A percentile compares a stretch with the other conserved stretches of the same genome.
These are phyloP conservation scores for Pachymerium ferrugineum DNA, from an alignment of 2,888 invertebrate species.

Conservation along the genomic window DNA sequence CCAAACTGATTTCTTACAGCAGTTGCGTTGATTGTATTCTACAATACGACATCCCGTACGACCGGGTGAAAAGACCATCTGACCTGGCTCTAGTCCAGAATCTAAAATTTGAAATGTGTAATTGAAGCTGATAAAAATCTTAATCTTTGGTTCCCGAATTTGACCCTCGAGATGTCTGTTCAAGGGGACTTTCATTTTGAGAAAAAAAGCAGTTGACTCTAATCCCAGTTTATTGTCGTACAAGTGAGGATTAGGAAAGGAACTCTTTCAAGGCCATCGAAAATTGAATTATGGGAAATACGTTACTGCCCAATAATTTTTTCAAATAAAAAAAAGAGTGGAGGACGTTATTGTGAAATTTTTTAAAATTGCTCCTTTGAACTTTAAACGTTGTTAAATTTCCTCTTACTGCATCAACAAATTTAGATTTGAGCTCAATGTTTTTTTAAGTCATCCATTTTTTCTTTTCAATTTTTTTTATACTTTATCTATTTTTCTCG, in stretches of 20 bases:
- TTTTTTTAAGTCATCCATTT: too few species aligned
- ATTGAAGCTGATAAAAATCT: constrained; percentile 24
- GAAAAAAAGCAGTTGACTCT: constrained; percentile 23
- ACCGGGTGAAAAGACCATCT: neutral
- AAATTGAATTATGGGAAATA: neutral
- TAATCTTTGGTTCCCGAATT: constrained; percentile 18
- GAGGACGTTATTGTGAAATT: too few species aligned
- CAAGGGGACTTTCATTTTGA: constrained; percentile 9
- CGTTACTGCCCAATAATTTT: neutral
- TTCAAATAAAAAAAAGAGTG: too few species aligned
- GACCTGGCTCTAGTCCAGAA: constrained; percentile 14
- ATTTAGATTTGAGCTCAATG: too few species aligned
- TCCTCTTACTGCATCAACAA: neutral
- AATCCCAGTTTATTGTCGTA: constrained; percentile 22
- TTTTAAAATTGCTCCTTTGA: too few species aligned
- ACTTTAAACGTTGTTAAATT: neutral
- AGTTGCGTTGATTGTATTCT: constrained; percentile 1
- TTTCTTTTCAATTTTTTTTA: neutral
- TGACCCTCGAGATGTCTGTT: constrained; percentile 15
- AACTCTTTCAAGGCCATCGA: neutral
- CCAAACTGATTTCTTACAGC: constrained; percentile 6
- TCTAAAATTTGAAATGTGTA: neutral
- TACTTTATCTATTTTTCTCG: constrained; percentile 1
- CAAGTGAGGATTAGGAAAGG: neutral
- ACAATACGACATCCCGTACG: neutral